Percentiles rank a stretch among this genome's conserved stretches.
phyloP scores from a whole-genome alignment of 2,888 invertebrate genomes.

The Sphaeridia pumilis region DNA sequence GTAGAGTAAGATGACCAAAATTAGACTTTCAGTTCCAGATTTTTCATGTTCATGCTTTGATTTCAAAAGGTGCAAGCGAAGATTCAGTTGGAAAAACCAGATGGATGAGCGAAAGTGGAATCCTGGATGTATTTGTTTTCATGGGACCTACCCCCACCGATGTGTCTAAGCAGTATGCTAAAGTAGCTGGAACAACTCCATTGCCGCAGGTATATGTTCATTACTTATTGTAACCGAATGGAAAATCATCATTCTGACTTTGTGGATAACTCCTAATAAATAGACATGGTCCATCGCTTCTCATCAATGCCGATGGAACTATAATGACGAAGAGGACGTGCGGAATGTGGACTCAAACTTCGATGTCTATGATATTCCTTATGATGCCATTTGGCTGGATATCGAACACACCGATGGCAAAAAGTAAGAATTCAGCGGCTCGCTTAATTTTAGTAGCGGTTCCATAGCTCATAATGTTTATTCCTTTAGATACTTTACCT shows the following conservation, averaged over 20 bases:
- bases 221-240: too few species aligned
- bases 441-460: not conserved
- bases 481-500: slow-evolving; percentile 77
- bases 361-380: slow-evolving; percentile 82
- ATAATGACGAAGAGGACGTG: slow-evolving; percentile 93
- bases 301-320: slow-evolving; percentile 98
- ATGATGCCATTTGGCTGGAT: slow-evolving; percentile 96
- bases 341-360: slow-evolving; percentile 69
- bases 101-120: slow-evolving; percentile 95
- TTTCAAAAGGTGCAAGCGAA: slow-evolving; percentile 21
- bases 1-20: too few species aligned
- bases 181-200: slow-evolving; percentile 74
- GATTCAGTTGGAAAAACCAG: slow-evolving; percentile 47
- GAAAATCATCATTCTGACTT: too few species aligned
- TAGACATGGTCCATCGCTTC: slow-evolving; percentile 79
- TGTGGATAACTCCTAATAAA: too few species aligned
- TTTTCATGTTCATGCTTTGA: too few species aligned
- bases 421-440: slow-evolving; percentile 62
- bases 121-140: slow-evolving; percentile 84
- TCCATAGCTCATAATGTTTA: not conserved
- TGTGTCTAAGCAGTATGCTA: slow-evolving; percentile 74
- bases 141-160: slow-evolving; percentile 78
- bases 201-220: slow-evolving; percentile 62
- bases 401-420: slow-evolving; percentile 97
- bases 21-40: too few species aligned